These are phyloP conservation scores for Smutsia gigantea DNA, from an alignment of 2,797 vertebrate genomes.

Conservation along the genomic window DNA sequence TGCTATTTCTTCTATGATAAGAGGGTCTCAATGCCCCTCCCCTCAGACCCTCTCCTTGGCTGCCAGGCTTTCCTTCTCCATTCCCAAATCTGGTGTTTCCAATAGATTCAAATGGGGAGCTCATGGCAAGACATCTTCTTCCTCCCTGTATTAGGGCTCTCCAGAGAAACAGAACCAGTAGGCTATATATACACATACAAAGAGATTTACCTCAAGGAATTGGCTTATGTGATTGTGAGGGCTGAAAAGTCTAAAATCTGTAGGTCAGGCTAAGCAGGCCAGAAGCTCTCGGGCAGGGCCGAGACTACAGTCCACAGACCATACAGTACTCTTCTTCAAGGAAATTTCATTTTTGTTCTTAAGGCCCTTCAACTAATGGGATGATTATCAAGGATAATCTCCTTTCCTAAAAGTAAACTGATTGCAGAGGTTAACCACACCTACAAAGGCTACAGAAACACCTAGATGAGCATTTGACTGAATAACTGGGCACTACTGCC, in stretches of 20 bases:
- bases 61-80: background rate
- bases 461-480: background rate
- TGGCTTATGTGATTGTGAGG: background rate
- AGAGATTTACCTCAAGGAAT: conserved; percentile 19
- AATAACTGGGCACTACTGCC: background rate
- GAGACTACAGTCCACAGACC: background rate
- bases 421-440: background rate
- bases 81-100: background rate
- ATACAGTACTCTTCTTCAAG: background rate
- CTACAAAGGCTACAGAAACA: conserved; percentile 14
- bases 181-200: background rate
- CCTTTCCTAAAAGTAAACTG: background rate
- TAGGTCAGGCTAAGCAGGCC: background rate
- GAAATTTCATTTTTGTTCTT: background rate
- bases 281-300: background rate
- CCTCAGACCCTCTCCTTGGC: background rate
- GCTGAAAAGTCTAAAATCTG: background rate
- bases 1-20: background rate
- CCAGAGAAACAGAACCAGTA: background rate
- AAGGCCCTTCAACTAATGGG: background rate
- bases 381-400: background rate
- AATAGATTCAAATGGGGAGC: background rate
- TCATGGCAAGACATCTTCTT: background rate
- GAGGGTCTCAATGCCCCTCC: background rate
- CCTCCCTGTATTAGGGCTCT: background rate